Evolutionary conservation across 2,888 invertebrate genomes (phyloP).

Genomic region (Microplitis deprimator): DNA sequence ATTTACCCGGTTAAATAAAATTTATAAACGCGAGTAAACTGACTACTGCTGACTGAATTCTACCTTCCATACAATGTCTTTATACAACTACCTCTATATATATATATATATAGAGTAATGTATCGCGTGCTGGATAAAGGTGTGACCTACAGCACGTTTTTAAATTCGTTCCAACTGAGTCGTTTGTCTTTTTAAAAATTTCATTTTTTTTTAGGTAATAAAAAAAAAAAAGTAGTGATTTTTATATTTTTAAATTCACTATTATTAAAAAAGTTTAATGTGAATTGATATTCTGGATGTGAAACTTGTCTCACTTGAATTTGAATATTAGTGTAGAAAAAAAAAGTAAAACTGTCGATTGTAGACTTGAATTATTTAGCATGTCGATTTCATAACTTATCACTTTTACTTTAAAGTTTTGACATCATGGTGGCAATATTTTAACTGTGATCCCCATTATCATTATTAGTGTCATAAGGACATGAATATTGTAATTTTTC

Average conservation of each 20-base stretch:
- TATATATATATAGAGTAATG: not conserved
- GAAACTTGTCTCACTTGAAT: too few relatives aligned
- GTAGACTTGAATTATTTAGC: too few relatives aligned
- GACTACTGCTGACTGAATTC: not conserved
- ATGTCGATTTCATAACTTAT: too few relatives aligned
- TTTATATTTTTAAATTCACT: not conserved
- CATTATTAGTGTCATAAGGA: too few relatives aligned
- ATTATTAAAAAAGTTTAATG: not conserved
- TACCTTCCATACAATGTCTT: not conserved
- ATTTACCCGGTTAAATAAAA: not conserved
- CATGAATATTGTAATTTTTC: too few relatives aligned
- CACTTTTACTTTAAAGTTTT: too few relatives aligned
- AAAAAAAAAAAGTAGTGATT: not conserved
- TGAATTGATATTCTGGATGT: too few relatives aligned
- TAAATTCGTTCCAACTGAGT: not conserved
- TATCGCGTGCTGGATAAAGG: slow-evolving; percentile 17
- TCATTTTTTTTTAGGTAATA: not conserved
- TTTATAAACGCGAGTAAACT: not conserved
- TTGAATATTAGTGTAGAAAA: too few relatives aligned
- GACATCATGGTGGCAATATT: too few relatives aligned
- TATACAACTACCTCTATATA: not conserved
- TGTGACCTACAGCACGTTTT: not conserved
- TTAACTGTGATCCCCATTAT: too few relatives aligned
- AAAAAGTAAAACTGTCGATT: too few relatives aligned
- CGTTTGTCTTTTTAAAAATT: slow-evolving; percentile 8